These are phyloP conservation scores for Noctilio leporinus DNA, from an alignment of 2,113 vertebrate genomes.

Conservation along the genomic window DNA sequence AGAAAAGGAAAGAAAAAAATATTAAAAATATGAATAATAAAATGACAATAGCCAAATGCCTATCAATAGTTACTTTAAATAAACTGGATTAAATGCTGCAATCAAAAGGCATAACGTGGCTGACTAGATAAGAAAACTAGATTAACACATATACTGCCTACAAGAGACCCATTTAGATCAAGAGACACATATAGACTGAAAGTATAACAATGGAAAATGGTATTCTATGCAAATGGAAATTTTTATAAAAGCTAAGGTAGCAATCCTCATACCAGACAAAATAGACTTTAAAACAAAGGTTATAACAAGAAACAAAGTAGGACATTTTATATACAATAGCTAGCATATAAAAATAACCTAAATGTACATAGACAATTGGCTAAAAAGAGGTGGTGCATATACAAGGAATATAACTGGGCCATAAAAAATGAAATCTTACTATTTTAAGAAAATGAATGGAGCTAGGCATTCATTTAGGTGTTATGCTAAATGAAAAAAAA, in stretches of 20 bases:
- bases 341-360: background rate
- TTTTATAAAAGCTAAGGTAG: background rate
- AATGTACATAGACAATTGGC: background rate
- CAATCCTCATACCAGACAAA: background rate
- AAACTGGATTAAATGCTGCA: background rate
- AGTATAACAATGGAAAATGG: background rate
- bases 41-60: too few species aligned
- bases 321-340: background rate
- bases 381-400: background rate
- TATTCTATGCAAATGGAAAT: background rate
- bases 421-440: background rate
- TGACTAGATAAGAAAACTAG: background rate
- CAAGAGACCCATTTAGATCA: background rate
- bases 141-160: too few species aligned
- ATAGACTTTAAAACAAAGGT: background rate
- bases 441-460: background rate
- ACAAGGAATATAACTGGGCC: background rate
- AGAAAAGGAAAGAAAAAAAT: too few species aligned
- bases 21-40: too few species aligned
- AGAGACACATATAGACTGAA: background rate
- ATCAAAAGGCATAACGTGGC: background rate
- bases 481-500: background rate
- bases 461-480: background rate
- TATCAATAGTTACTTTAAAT: background rate
- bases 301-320: background rate